phyloP scores from a whole-genome alignment of 2,113 vertebrate species.

The Saccopteryx bilineata region DNA sequence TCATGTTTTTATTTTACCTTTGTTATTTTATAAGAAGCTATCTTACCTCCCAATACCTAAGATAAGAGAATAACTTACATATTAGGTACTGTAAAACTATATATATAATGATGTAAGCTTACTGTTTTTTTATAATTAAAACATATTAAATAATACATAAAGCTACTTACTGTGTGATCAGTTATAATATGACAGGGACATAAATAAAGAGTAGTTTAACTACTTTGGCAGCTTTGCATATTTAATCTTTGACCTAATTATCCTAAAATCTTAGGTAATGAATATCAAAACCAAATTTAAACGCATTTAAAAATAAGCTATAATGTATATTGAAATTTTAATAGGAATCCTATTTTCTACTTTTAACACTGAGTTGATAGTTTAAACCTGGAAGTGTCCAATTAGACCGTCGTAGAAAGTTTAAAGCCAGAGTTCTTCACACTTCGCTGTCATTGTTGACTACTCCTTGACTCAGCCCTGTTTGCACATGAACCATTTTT shows the following conservation, averaged over 20 bases:
- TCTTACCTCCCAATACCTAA: background rate
- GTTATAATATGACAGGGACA: background rate
- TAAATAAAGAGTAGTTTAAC: background rate
- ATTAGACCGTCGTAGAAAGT: background rate
- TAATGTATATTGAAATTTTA: background rate
- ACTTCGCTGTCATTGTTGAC: background rate
- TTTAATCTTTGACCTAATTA: background rate
- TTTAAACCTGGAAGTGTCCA: conserved; percentile 33
- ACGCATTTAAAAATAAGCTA: background rate
- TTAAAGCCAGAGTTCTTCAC: background rate
- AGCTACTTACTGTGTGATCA: background rate
- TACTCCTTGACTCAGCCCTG: background rate
- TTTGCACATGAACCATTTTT: background rate
- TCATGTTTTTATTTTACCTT: background rate
- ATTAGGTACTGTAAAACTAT: background rate
- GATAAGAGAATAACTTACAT: background rate
- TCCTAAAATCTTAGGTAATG: background rate
- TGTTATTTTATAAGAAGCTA: conserved; percentile 6
- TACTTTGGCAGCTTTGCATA: background rate
- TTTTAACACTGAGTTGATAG: background rate
- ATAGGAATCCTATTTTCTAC: background rate
- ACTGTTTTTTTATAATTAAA: background rate
- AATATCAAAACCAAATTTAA: background rate
- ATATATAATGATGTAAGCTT: background rate
- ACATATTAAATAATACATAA: background rate